Evolutionary conservation across 2,888 invertebrate species (phyloP).

Genomic region (Drosophila nr. medialis): DNA sequence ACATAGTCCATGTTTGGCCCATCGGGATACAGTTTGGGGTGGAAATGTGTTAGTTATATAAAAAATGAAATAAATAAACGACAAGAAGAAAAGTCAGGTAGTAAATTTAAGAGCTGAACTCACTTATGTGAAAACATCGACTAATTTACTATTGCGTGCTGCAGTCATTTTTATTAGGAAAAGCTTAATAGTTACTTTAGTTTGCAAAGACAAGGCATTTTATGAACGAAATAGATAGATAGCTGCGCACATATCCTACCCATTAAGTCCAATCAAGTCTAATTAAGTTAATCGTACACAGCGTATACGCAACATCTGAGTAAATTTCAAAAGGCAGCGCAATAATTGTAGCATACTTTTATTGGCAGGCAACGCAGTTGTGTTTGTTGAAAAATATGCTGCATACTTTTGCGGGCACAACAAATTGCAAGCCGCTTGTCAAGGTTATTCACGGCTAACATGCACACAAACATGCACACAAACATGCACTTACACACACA

Average conservation of each 20-base stretch:
- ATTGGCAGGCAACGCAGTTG: not conserved
- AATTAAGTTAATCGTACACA: not conserved
- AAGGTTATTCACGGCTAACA: constrained; percentile 22
- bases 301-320: not conserved
- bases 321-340: not conserved
- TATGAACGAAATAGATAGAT: not conserved
- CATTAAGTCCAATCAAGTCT: not conserved
- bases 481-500: not conserved
- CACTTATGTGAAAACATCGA: not conserved
- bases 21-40: too few species aligned
- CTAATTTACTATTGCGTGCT: not conserved
- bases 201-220: not conserved
- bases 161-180: not conserved
- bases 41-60: not conserved
- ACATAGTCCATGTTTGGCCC: too few species aligned
- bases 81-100: not conserved
- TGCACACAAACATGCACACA: not conserved
- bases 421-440: constrained; percentile 27
- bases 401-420: constrained; percentile 12
- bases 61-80: not conserved
- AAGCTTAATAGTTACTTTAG: not conserved
- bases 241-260: not conserved
- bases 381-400: not conserved
- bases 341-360: not conserved
- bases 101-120: not conserved